Conservation (phyloP, 1,140 invertebrate genomes). For the Trichomalopsis sarcophagae region DNA sequence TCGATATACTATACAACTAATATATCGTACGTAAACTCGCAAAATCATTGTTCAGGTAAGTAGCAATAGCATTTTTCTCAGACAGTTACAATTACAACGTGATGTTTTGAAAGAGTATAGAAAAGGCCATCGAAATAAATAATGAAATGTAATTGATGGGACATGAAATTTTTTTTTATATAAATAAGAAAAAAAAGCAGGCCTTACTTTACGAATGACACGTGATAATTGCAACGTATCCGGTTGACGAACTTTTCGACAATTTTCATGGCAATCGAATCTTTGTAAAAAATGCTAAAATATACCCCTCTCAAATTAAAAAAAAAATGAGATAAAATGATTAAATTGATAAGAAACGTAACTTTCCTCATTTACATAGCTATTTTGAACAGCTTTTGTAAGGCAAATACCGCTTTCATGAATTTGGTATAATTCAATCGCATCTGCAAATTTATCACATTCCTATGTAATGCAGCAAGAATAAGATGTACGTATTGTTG, state of each 20-base stretch:
- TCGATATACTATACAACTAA: constrained; percentile 16
- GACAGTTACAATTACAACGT: neutral
- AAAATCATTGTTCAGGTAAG: constrained; percentile 39
- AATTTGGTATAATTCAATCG: neutral
- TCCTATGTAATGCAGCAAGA: neutral
- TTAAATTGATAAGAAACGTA: neutral
- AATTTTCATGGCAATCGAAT: constrained; percentile 28
- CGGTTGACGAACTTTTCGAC: constrained; percentile 25
- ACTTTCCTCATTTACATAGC: neutral
- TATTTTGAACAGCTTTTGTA: neutral
- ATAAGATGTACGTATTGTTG: neutral
- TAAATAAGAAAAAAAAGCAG: neutral
- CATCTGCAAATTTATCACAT: neutral
- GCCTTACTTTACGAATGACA: neutral
- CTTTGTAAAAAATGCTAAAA: neutral
- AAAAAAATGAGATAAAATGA: neutral
- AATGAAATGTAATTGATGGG: neutral
- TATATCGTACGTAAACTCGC: neutral
- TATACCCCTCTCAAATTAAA: neutral
- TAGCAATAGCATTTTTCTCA: constrained; percentile 18
- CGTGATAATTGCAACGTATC: neutral
- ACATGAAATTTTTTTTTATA: constrained; percentile 7
- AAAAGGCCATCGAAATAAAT: neutral
- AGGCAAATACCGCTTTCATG: neutral
- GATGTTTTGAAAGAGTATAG: neutral